Conservation (phyloP, 2,113 vertebrate genomes). For the Rhadina sibilatrix region DNA sequence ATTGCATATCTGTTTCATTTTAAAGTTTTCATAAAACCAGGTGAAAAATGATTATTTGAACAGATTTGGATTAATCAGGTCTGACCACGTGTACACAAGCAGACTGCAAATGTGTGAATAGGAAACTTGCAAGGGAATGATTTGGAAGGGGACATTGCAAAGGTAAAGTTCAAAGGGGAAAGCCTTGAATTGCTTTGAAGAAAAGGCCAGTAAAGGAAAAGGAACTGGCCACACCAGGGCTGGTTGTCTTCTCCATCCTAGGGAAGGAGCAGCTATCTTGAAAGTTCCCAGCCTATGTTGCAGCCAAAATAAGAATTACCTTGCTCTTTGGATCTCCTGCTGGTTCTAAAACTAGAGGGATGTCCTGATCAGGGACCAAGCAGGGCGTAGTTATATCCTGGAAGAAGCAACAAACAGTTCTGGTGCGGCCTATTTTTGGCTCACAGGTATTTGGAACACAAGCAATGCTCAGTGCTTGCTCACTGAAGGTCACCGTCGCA, state of each 20-base stretch:
- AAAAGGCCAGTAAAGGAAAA: slow-evolving; percentile 42
- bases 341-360: slow-evolving; percentile 68
- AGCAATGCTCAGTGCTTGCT: slow-evolving; percentile 14
- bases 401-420: slow-evolving; percentile 73
- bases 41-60: background rate
- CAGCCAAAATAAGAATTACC: slow-evolving; percentile 61
- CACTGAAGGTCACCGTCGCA: background rate
- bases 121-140: slow-evolving; percentile 35
- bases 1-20: slow-evolving; percentile 25
- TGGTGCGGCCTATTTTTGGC: slow-evolving; percentile 54
- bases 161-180: slow-evolving; percentile 23
- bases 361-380: slow-evolving; percentile 66
- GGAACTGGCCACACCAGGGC: background rate
- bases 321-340: slow-evolving; percentile 63
- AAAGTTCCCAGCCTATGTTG: slow-evolving; percentile 10
- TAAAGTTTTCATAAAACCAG: background rate
- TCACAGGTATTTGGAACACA: slow-evolving; percentile 29
- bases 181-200: slow-evolving; percentile 30
- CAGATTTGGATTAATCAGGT: background rate
- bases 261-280: slow-evolving; percentile 31
- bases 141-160: background rate
- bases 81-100: background rate
- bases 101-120: background rate
- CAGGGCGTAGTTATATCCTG: slow-evolving; percentile 71
- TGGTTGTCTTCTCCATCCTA: slow-evolving; percentile 29